Evolutionary conservation across 2,113 vertebrate genomes (phyloP), one percentile per base, ranked within the genome.

Genomic region (Pheucticus melanocephalus): DNA sequence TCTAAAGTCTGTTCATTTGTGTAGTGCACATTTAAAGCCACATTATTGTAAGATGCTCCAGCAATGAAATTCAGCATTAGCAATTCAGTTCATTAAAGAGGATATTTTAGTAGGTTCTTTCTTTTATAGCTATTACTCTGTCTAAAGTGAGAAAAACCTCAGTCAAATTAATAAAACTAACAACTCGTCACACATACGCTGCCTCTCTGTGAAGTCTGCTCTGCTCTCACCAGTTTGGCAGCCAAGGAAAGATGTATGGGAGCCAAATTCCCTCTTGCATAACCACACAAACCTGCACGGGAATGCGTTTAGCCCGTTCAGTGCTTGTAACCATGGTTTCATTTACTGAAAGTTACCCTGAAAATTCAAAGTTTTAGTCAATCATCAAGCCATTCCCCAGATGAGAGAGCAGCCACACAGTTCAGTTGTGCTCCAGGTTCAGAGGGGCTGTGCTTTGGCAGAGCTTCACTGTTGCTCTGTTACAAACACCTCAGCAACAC

Each of bases 81-180:
- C 85, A 91, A 92, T 95, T 93, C 87, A 83, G 85, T 91, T 94
- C 93, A 95, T 96, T 97, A 95, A 91, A 92, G 94, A 91, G 47
- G 78, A 25, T 94, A 86, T 95, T 95, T 94, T 78, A 94, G 92
- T 66, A 79, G 79, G 47, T 83, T 95, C 54, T 90, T 85, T 89
- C 91, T 95, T 92, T 95, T 81, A 95, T 86, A 94, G 92, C 80
- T 86, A 94, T 94, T 95, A 82, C 73, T 51, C 68, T 78, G 69
- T 48, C 88, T 77, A 70, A 90, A 79, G 71, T 69, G 87, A 96
- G 90, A 87, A 90, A 95, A 95, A 72, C 65, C 59, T 85, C 82
- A 77, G 91, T 92, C 63, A 92, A 81, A 92, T 97, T 95, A 95
- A 92, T 95, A 94, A 93, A 92, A 79, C 81, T 95, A 95, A 92